phyloP scores from a whole-genome alignment of 2,888 invertebrate species.

The Oscheius sp. region DNA sequence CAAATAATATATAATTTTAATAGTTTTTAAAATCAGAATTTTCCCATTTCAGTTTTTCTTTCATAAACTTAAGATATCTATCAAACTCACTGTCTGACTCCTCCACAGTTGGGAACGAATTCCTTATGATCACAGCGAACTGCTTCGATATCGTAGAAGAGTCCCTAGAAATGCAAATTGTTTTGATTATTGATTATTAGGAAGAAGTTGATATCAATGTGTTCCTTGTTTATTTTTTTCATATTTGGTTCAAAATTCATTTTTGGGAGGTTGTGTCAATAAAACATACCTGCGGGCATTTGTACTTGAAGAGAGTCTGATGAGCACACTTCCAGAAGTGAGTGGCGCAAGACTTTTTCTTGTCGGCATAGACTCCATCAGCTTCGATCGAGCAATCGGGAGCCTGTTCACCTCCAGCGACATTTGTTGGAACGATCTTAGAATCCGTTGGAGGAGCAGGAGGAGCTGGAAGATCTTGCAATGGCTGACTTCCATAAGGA shows the following conservation, averaged over 20 bases:
- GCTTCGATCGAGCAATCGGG: slow-evolving; percentile 32
- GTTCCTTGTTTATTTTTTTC: too few species aligned
- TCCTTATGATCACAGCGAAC: slow-evolving; percentile 43
- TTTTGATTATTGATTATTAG: too few species aligned
- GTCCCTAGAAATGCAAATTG: slow-evolving; percentile 14
- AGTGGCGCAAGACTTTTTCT: slow-evolving; percentile 29
- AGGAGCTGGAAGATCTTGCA: not conserved
- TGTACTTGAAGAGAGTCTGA: slow-evolving; percentile 40
- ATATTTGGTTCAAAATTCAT: too few species aligned
- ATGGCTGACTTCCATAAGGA: not conserved
- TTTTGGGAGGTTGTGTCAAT: too few species aligned
- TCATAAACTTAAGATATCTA: too few species aligned
- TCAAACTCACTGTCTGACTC: slow-evolving; percentile 21
- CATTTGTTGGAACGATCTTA: not conserved
- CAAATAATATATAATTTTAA: too few species aligned
- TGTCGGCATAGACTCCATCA: slow-evolving; percentile 34
- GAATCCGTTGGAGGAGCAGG: not conserved
- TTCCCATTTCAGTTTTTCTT: too few species aligned
- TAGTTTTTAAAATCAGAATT: too few species aligned
- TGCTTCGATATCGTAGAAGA: slow-evolving; percentile 39
- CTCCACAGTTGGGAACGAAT: slow-evolving; percentile 33
- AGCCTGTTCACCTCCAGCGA: not conserved
- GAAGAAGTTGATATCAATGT: too few species aligned
- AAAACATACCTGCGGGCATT: slow-evolving; percentile 36
- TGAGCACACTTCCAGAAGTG: slow-evolving; percentile 48